These are phyloP conservation scores for Charaxes varanes DNA, from an alignment of 1,140 invertebrate species.

Conservation along the genomic window DNA sequence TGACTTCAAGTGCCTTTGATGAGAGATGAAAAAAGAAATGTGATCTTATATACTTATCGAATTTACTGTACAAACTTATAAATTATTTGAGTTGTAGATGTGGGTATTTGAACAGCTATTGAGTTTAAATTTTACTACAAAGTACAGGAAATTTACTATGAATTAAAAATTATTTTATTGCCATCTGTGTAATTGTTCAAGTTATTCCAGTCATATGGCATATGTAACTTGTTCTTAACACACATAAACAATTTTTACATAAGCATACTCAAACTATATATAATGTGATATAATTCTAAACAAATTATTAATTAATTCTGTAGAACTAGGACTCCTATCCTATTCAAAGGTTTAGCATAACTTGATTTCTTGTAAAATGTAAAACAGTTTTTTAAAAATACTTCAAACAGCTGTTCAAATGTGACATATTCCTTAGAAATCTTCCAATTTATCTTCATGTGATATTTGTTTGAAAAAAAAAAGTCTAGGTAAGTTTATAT, in stretches of 20 bases:
- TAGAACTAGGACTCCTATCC: too few relatives aligned
- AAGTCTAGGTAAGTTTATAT: slow-evolving; percentile 12
- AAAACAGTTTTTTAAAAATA: slow-evolving; percentile 1
- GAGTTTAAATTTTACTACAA: too few relatives aligned
- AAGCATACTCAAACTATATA: too few relatives aligned
- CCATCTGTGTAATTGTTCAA: too few relatives aligned
- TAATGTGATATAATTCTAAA: too few relatives aligned
- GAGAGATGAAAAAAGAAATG: background rate
- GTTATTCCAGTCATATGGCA: too few relatives aligned
- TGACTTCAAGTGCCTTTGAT: slow-evolving; percentile 9
- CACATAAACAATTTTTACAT: too few relatives aligned
- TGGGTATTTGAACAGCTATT: slow-evolving; percentile 5
- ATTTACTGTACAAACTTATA: slow-evolving; percentile 15
- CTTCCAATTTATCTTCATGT: slow-evolving; percentile 30
- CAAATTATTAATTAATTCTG: too few relatives aligned
- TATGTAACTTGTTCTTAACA: too few relatives aligned
- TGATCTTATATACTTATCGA: slow-evolving; percentile 10
- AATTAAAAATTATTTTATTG: too few relatives aligned
- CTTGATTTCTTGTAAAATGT: background rate
- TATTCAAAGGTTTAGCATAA: too few relatives aligned
- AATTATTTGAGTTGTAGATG: slow-evolving; percentile 4
- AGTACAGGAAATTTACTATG: too few relatives aligned
- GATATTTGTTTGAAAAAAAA: slow-evolving; percentile 28
- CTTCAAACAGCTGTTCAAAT: slow-evolving; percentile 6
- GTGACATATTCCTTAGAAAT: slow-evolving; percentile 9